Conservation (phyloP, 2,888 invertebrate species). For the Melipona bicolor region DNA sequence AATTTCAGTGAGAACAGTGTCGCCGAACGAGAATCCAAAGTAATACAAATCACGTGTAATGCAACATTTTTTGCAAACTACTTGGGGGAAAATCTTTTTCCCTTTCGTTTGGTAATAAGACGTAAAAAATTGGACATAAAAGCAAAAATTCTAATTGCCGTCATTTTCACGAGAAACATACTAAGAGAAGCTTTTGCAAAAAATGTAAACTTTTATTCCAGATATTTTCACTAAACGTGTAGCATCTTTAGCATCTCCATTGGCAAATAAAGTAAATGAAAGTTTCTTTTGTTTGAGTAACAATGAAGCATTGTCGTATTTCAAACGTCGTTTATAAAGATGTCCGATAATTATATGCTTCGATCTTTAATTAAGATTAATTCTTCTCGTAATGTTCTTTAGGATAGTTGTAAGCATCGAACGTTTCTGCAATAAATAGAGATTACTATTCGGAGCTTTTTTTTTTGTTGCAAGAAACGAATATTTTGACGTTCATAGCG, state of each 20-base stretch:
- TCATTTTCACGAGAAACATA: not conserved
- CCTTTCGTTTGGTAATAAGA: not conserved
- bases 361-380: not conserved
- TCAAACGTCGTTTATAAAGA: not conserved
- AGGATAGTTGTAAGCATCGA: constrained; percentile 4
- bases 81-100: not conserved
- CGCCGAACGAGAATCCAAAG: constrained; percentile 59
- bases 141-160: not conserved
- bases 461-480: constrained; percentile 5
- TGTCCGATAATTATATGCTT: constrained; percentile 18
- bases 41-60: constrained; percentile 12
- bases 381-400: constrained; percentile 10
- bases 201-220: not conserved
- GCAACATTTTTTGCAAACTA: constrained; percentile 32
- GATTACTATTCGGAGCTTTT: constrained; percentile 4
- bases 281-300: not conserved
- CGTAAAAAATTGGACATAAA: not conserved
- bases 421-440: constrained; percentile 29
- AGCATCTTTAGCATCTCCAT: not conserved
- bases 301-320: constrained; percentile 1
- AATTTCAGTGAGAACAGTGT: constrained; percentile 50
- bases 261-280: constrained; percentile 5
- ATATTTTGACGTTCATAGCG: not conserved
- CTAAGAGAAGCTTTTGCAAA: constrained; percentile 4
- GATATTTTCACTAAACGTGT: not conserved